Base-by-base conservation (phyloP, 2,888 invertebrate genomes). In the Rhagium mordax region DNA sequence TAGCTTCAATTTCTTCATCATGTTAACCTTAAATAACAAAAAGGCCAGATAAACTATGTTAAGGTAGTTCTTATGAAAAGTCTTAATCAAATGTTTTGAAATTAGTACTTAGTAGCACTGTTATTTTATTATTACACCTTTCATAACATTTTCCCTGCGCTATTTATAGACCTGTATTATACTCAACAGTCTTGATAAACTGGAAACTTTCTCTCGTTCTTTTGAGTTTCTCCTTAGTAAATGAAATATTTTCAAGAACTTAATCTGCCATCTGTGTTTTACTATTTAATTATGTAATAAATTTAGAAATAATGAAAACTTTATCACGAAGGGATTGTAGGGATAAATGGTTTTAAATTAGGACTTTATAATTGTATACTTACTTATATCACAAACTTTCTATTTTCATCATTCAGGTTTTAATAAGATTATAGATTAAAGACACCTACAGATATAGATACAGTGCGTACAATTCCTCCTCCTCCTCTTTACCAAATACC, bases 231-330 rank as follows among this genome's bases (percentile, higher is more conserved):
- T 16, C 15, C 20, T 60, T 47, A n/a, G 41, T 41, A 60, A 49
- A 60, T 20, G 33, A 47, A 60, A 33, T 60, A 60, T 60, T 60
- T 60, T 60, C 60, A 33, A 27, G 20, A 57, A 57, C 49, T 57
- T 21, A 60, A 60, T 24, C 60, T 60, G 41, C 60, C 60, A 33
- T 33, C 60, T 21, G 47, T 27, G 20, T 27, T 60, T 47, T 60
- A 60, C 41, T 41, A 33, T 60, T 60, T 41, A 60, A 60, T 60
- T 60, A 60, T 18, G 60, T 47, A 47, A 60, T 60, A 60, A 60
- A 33, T 60, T 60, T 33, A 47, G n/a, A 41, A 60, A n/a, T n/a
- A n/a, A 60, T 21, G 41, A 20, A 47, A 47, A 41, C 41, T 27
- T 59, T 59, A 27, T 27, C 27, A 59, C 15, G 59, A 27, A 27